Evolutionary conservation across 2,888 invertebrate genomes (phyloP).

Genomic region (Abscondita cerata): DNA sequence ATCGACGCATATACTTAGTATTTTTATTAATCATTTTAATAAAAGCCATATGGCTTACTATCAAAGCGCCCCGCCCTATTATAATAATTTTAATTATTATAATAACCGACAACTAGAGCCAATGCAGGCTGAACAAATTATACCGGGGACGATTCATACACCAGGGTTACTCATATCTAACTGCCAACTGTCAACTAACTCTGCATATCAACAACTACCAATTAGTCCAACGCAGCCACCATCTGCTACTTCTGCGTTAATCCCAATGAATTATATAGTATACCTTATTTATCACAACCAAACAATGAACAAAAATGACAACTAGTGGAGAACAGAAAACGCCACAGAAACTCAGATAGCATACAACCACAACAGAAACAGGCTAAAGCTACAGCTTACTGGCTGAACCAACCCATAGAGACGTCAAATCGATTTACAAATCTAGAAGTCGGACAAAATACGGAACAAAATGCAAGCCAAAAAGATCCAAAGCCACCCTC

Average conservation of each 20-base stretch:
- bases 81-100: neutral
- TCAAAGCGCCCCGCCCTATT: too few relatives aligned
- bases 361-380: too few relatives aligned
- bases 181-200: neutral
- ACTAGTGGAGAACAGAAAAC: too few relatives aligned
- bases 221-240: neutral
- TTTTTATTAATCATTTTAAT: too few relatives aligned
- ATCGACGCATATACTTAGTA: too few relatives aligned
- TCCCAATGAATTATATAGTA: neutral
- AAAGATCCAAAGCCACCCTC: slow-evolving; percentile 10
- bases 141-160: neutral
- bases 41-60: too few relatives aligned
- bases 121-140: too few relatives aligned
- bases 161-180: neutral
- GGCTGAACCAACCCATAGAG: slow-evolving; percentile 3
- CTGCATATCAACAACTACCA: neutral
- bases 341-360: too few relatives aligned
- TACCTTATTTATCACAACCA: slow-evolving; percentile 9
- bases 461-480: slow-evolving; percentile 6
- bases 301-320: slow-evolving; percentile 6
- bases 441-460: slow-evolving; percentile 4
- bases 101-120: neutral
- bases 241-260: neutral
- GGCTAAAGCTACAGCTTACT: slow-evolving; percentile 4
- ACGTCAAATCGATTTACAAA: slow-evolving; percentile 11